Conservation (phyloP, 2,113 vertebrate genomes). For the Pollimyrus isidori region DNA sequence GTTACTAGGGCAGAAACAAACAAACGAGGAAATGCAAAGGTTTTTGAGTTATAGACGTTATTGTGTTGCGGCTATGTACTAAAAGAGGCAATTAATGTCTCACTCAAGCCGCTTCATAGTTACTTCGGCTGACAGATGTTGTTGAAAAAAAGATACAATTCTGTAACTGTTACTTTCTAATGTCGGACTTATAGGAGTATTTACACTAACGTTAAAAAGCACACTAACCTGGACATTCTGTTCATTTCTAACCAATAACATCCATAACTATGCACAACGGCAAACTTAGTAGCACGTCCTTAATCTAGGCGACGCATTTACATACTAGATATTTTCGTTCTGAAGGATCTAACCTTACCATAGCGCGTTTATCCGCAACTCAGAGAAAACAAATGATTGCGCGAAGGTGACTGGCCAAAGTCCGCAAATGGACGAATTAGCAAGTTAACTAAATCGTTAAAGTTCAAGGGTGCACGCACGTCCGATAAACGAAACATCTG, state of each 20-base stretch:
- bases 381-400: background rate
- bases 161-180: background rate
- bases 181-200: background rate
- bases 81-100: background rate
- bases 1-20: background rate
- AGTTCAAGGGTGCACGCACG: background rate
- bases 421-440: background rate
- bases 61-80: background rate
- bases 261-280: background rate
- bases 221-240: background rate
- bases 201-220: background rate
- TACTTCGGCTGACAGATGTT: slow-evolving; percentile 3
- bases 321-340: background rate
- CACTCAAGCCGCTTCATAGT: background rate
- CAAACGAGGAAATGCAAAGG: background rate
- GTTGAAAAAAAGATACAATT: background rate
- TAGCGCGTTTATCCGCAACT: slow-evolving; percentile 5
- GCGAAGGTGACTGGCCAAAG: background rate
- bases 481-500: background rate
- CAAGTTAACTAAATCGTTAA: background rate
- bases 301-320: background rate
- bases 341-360: background rate
- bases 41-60: background rate
- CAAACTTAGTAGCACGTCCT: background rate
- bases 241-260: background rate